These are phyloP conservation scores for Zaprionus obscuricornis DNA, from an alignment of 2,888 invertebrate species.

Conservation along the genomic window DNA sequence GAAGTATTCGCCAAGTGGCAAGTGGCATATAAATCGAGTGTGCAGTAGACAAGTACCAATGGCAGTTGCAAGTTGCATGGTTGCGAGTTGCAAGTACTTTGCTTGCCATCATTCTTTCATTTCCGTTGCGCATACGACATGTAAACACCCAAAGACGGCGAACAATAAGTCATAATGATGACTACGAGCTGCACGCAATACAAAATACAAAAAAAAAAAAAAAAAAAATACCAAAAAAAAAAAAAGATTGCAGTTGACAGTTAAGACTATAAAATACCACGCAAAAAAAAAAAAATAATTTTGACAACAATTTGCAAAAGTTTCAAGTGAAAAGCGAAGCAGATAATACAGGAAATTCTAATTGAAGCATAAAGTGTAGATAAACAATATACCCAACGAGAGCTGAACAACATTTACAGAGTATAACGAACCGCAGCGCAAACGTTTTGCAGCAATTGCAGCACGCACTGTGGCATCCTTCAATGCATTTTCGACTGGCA, in stretches of 20 bases:
- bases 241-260: background rate
- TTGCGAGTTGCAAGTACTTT: conserved; percentile 8
- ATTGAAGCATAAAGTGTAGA: too few species aligned
- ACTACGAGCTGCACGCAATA: conserved; percentile 19
- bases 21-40: conserved; percentile 65
- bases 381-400: too few species aligned
- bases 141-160: conserved; percentile 55
- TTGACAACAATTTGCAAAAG: too few species aligned
- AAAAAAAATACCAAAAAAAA: background rate
- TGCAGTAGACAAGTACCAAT: too few species aligned
- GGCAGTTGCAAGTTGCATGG: too few species aligned
- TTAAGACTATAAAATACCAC: background rate
- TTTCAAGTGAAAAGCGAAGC: background rate
- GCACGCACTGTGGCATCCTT: conserved; percentile 62
- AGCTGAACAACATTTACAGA: too few species aligned
- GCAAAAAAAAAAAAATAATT: too few species aligned
- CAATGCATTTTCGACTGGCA: conserved; percentile 63
- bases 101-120: conserved; percentile 25
- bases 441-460: conserved; percentile 49
- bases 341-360: background rate
- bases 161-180: conserved; percentile 72
- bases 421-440: conserved; percentile 9
- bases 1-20: too few species aligned
- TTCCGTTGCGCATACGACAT: conserved; percentile 67
- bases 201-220: background rate